Conservation (phyloP, 2,888 invertebrate genomes). For the Noctua fimbriata region DNA sequence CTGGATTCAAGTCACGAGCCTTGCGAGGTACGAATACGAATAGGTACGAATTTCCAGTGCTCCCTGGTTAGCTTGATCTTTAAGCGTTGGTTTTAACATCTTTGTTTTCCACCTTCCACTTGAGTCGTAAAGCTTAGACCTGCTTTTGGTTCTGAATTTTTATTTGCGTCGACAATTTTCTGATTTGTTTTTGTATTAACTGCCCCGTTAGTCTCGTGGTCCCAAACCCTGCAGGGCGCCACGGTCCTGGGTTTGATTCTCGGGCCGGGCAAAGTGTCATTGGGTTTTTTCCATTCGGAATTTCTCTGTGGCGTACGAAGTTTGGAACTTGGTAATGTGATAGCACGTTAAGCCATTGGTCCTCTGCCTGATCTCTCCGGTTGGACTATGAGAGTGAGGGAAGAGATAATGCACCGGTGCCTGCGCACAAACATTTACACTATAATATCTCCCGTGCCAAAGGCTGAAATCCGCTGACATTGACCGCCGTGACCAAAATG, state of each 20-base stretch:
- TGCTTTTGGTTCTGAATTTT: neutral
- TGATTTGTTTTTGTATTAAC: neutral
- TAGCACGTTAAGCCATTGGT: neutral
- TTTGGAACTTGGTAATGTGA: neutral
- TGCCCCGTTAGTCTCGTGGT: neutral
- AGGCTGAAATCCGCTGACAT: neutral
- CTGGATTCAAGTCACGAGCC: constrained; percentile 53
- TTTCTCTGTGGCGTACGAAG: neutral
- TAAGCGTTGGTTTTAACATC: constrained; percentile 22
- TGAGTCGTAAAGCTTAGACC: neutral
- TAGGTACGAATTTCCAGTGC: constrained; percentile 8
- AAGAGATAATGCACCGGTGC: neutral
- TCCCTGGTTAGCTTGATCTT: constrained; percentile 8
- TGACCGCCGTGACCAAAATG: neutral
- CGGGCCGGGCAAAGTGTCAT: neutral
- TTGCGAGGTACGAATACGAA: constrained; percentile 46
- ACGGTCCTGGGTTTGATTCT: neutral
- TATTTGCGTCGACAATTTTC: neutral
- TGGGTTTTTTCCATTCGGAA: neutral
- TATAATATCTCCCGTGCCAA: neutral
- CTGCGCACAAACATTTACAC: neutral
- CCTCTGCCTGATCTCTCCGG: neutral
- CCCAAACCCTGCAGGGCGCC: neutral
- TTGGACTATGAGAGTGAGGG: neutral
- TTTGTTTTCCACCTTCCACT: constrained; percentile 18